phyloP scores from a whole-genome alignment of 2,797 vertebrate species.

The Enteromius treurensis region DNA sequence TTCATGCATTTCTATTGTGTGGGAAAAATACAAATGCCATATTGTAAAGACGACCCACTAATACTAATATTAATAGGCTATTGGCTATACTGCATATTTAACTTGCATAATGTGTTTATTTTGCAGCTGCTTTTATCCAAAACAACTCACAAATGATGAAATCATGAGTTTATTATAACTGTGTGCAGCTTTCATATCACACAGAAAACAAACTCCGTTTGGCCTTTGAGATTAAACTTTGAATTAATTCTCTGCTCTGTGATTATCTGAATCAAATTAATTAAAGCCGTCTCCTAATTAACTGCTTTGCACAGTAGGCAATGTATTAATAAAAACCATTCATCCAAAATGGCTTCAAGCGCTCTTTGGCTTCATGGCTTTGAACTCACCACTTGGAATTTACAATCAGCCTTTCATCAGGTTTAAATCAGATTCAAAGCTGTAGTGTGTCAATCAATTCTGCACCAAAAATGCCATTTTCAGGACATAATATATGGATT shows the following conservation, averaged over 20 bases:
- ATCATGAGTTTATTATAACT: slow-evolving; percentile 4
- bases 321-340: slow-evolving; percentile 44
- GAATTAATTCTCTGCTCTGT: slow-evolving; percentile 47
- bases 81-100: not conserved
- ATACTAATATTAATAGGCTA: not conserved
- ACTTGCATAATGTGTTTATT: not conserved
- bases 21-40: not conserved
- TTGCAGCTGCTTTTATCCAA: not conserved
- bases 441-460: not conserved
- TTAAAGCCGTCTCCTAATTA: slow-evolving; percentile 43
- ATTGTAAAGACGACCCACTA: not conserved
- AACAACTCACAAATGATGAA: not conserved
- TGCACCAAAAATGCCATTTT: not conserved
- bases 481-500: not conserved
- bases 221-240: slow-evolving; percentile 47
- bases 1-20: not conserved
- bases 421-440: not conserved
- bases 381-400: slow-evolving; percentile 8
- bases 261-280: slow-evolving; percentile 48
- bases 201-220: slow-evolving; percentile 42
- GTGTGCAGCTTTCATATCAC: slow-evolving; percentile 8
- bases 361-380: slow-evolving; percentile 13
- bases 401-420: slow-evolving; percentile 24
- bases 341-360: slow-evolving; percentile 41
- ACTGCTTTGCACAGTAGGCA: slow-evolving; percentile 36